Percentiles rank a stretch among this genome's conserved stretches.
These are phyloP conservation scores for Acanthornis magna DNA, from an alignment of 2,797 vertebrate species.

Conservation along the genomic window DNA sequence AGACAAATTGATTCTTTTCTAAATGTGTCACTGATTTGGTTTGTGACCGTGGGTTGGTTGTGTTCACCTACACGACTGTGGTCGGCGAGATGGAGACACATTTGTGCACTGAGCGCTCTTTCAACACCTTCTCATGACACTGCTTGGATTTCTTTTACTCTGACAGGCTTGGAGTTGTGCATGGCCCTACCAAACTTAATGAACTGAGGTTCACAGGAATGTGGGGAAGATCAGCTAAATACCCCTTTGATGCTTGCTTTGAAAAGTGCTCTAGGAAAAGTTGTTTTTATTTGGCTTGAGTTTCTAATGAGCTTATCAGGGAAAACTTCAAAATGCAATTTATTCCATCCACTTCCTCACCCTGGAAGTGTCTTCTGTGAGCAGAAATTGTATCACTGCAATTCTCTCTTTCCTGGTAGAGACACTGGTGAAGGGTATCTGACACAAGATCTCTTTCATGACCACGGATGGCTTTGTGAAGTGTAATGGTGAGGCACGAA, in stretches of 20 bases:
- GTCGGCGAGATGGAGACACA: rapidly evolving
- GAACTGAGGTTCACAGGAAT: background rate
- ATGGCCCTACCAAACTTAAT: background rate
- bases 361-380: background rate
- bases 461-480: background rate
- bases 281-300: background rate
- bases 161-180: background rate
- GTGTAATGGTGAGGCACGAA: background rate
- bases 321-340: background rate
- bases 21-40: rapidly evolving
- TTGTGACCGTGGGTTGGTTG: rapidly evolving
- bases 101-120: background rate
- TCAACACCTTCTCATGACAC: rapidly evolving
- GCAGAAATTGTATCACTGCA: background rate
- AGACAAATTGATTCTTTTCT: background rate
- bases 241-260: background rate
- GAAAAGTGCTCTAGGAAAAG: background rate
- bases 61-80: rapidly evolving
- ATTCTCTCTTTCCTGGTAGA: background rate
- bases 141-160: background rate
- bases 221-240: background rate
- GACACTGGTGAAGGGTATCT: background rate
- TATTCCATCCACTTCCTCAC: background rate
- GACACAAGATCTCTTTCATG: background rate
- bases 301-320: background rate